Conservation (phyloP, 2,797 vertebrate species). For the Tokudaia tokunoshimensis region DNA sequence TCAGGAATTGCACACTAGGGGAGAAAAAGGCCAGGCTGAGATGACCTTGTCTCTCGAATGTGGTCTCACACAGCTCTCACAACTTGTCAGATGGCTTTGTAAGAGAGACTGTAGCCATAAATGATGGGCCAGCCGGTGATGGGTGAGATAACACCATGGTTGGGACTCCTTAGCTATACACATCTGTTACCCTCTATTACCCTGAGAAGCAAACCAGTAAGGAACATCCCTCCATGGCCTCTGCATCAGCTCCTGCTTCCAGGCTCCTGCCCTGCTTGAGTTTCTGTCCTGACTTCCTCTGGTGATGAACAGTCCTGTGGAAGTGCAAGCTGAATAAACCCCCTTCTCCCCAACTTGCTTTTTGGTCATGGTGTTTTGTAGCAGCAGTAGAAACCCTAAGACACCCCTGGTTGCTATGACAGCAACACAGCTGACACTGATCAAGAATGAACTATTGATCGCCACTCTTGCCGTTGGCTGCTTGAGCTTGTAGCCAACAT, state of each 20-base stretch:
- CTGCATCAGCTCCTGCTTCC: not conserved
- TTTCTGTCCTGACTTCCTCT: not conserved
- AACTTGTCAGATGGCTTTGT: not conserved
- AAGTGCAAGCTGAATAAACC: not conserved
- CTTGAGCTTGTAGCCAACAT: not conserved
- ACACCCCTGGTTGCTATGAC: not conserved
- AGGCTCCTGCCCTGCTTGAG: not conserved
- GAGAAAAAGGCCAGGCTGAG: not conserved
- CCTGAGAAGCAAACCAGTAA: not conserved
- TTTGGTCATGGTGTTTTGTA: not conserved
- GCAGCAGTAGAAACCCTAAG: not conserved
- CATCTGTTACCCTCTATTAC: not conserved
- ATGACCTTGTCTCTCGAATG: not conserved
- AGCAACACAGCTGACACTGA: not conserved
- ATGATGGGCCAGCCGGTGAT: not conserved
- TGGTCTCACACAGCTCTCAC: not conserved
- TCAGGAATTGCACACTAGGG: not conserved
- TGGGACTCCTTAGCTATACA: not conserved
- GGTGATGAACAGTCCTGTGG: not conserved
- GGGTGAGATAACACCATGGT: not conserved
- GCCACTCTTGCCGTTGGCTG: not conserved
- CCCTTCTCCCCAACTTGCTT: not conserved
- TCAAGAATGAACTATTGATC: not conserved
- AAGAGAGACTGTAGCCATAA: not conserved
- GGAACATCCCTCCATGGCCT: not conserved